A percentile compares a stretch with the other conserved stretches of the same genome.
These are phyloP conservation scores for Stramonita haemastoma DNA, from an alignment of 2,888 invertebrate genomes.

Conservation along the genomic window DNA sequence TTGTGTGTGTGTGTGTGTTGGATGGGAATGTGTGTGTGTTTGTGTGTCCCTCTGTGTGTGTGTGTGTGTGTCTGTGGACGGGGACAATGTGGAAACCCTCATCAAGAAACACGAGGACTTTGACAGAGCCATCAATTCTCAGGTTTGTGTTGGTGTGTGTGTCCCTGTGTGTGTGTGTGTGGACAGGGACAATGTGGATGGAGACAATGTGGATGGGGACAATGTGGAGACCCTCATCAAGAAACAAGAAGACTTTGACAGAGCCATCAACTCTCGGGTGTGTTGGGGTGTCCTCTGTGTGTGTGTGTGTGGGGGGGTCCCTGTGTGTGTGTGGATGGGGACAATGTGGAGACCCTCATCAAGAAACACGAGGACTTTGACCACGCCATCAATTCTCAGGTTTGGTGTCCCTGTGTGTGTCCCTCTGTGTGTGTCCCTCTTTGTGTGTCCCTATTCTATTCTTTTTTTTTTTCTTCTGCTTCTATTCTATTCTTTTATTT, in stretches of 20 bases:
- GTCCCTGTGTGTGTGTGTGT: conserved; percentile 77
- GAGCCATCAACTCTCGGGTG: conserved; percentile 91
- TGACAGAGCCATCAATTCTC: conserved; percentile 96
- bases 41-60: no score
- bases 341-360: conserved; percentile 98
- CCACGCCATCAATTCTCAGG: conserved; percentile 96
- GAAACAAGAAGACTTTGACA: conserved; percentile 99
- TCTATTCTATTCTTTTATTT: no score
- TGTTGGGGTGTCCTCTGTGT: not conserved
- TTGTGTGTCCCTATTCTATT: no score
- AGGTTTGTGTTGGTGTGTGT: conserved; percentile 75
- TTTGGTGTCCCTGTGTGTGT: conserved; percentile 60
- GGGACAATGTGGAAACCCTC: conserved; percentile 91
- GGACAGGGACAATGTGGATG: conserved; percentile 93
- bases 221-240: conserved; percentile 98
- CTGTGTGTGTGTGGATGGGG: conserved; percentile 78
- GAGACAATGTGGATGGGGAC: conserved; percentile 82
- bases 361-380: conserved; percentile 99
- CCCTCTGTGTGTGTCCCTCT: not conserved
- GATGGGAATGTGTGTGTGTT: no score
- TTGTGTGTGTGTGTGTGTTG: no score
- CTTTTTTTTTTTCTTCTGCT: no score
- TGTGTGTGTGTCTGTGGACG: conserved; percentile 80
- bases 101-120: conserved; percentile 99
- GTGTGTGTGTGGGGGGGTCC: not conserved